A percentile compares a stretch with the other conserved stretches of the same genome.
Conservation (phyloP, 2,888 invertebrate genomes). For the Thymelicus lineola region DNA sequence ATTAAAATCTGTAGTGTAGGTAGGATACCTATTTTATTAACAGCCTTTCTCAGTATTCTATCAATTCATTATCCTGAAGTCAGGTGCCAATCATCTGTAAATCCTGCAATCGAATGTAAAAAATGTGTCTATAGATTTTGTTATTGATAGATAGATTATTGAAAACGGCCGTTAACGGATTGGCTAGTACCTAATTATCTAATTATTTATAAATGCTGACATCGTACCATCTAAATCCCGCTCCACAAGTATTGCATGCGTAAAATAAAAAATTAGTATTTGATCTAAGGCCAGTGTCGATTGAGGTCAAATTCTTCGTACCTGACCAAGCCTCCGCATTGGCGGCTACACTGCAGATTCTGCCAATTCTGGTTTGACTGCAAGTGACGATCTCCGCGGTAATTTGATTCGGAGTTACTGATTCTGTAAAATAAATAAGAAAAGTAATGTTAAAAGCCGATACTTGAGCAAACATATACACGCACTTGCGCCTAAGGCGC, state of each 20-base stretch:
- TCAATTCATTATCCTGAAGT: no score
- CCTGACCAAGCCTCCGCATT: conserved; percentile 80
- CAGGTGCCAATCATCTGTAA: no score
- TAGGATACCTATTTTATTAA: no score
- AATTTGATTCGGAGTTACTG: conserved; percentile 35
- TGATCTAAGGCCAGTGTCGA: conserved; percentile 57
- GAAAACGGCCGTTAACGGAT: no score
- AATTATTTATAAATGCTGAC: not conserved
- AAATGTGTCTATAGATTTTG: no score
- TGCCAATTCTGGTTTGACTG: conserved; percentile 65
- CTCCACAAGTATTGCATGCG: conserved; percentile 27
- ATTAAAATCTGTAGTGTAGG: no score
- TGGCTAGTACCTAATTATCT: not conserved
- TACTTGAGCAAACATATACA: not conserved
- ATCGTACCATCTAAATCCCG: conserved; percentile 26
- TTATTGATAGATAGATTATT: no score
- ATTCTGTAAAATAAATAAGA: conserved; percentile 4
- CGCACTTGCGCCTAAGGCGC: no score
- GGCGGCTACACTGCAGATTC: conserved; percentile 70
- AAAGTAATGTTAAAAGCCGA: not conserved
- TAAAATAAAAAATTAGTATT: conserved; percentile 18
- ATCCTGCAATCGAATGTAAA: no score
- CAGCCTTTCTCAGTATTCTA: no score
- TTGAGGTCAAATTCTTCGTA: conserved; percentile 52
- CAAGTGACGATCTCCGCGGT: conserved; percentile 56